Base-by-base conservation (phyloP, 64 coral and sea anemone genomes). In the Montipora efflorescens region DNA sequence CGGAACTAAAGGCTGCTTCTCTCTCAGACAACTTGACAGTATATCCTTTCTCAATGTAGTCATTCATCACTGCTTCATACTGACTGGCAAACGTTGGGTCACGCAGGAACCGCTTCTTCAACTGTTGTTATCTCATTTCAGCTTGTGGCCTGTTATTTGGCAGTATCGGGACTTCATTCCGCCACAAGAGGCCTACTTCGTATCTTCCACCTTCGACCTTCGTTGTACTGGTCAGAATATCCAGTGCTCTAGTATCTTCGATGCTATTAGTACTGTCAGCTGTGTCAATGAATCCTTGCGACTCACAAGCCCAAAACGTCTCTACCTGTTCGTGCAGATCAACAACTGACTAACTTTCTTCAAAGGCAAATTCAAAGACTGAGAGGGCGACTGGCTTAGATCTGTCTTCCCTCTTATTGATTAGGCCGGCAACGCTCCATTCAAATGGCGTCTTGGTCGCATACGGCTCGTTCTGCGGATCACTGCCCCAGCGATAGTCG, bases 131-230 rank as follows among this genome's bases (percentile, higher is more conserved):
- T 50, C 84, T 73, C 43, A 72, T 88, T 72, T 81, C 86, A 67
- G 92, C 92, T 70, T 70, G 74, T 47, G 18, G 71, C 67, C 84
- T 67, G 76, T 94, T 94, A 51, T 94, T 94, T 36, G 92, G 83
- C 61, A 85, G 71, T 57, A 57, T 57, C 53, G 53, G 53, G 53
- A 2, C 53, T 57, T 57, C 53, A 57, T 11, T 57, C 53, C 53
- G 53, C 53, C 53, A 57, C 1, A 57, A 57, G 19, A 57, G 13
- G 11, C 23, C 44, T 23, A 22, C 64, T 44, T 90, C 93, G 61
- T 69, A 83, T 76, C 61, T 94, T 80, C 87, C 79, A 48, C 48
- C 44, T 48, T 47, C 48, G 7, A 87, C 22, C 59, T 52, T 36
- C 20, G 78, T 90, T 48, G 80, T 90, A 12, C 22, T 62, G 55